Evolutionary conservation across 2,888 invertebrate species (phyloP).

Genomic region (Ernsta delagoae): DNA sequence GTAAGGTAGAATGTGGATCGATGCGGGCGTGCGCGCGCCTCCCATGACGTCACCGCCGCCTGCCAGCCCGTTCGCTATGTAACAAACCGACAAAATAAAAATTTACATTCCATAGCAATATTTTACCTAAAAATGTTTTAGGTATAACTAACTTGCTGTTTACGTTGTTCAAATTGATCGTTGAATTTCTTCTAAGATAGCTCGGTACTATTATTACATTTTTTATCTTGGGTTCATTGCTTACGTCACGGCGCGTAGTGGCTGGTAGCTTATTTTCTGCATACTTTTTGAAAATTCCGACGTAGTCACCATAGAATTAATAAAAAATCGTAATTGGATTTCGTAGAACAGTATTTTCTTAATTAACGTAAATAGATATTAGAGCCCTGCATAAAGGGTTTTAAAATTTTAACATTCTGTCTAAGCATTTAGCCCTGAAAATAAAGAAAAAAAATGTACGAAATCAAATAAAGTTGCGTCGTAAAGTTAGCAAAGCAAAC

Average conservation of each 20-base stretch:
- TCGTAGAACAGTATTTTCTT: too few species aligned
- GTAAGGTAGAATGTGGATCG: constrained; percentile 65
- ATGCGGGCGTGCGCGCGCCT: constrained; percentile 77
- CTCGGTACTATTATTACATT: not conserved
- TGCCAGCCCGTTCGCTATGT: constrained; percentile 55
- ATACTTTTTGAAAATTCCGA: too few species aligned
- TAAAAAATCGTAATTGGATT: too few species aligned
- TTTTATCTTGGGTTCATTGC: not conserved
- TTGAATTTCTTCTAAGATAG: not conserved
- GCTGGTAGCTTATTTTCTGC: too few species aligned
- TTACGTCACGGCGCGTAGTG: not conserved
- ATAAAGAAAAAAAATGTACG: too few species aligned
- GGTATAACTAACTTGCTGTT: constrained; percentile 1
- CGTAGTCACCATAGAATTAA: too few species aligned
- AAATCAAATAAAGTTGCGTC: too few species aligned
- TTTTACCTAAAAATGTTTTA: constrained; percentile 41
- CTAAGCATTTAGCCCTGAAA: too few species aligned
- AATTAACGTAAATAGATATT: too few species aligned
- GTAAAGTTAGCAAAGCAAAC: too few species aligned
- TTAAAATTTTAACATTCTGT: too few species aligned
- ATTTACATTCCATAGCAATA: constrained; percentile 44
- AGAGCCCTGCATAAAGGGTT: too few species aligned
- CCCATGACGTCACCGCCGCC: constrained; percentile 74
- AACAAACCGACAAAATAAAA: constrained; percentile 46
- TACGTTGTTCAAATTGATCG: not conserved